Percentiles rank a stretch among this genome's conserved stretches.
phyloP scores from a whole-genome alignment of 2,113 vertebrate species.

The Hucho hucho region DNA sequence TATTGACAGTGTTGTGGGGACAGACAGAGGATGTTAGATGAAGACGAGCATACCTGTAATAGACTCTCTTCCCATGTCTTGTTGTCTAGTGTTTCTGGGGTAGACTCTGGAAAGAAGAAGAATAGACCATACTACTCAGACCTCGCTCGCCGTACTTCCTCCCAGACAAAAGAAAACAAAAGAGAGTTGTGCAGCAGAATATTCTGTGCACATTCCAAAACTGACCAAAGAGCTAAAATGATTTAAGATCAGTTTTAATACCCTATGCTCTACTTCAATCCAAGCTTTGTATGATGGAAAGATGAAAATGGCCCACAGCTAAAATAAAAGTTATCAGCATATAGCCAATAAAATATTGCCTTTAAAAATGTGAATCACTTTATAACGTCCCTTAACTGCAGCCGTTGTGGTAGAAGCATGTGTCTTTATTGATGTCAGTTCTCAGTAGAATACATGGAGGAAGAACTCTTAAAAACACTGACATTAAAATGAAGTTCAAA shows the following conservation, averaged over 20 bases:
- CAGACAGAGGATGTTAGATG: too few species aligned
- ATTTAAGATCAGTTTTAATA: conserved; percentile 11
- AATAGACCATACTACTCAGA: background rate
- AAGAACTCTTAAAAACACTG: too few species aligned
- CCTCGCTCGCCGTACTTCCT: background rate
- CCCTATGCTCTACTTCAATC: conserved; percentile 18
- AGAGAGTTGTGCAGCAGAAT: background rate
- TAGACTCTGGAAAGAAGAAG: conserved; percentile 71
- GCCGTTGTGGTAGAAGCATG: background rate
- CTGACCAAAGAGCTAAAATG: conserved; percentile 3
- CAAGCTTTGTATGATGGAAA: conserved; percentile 13
- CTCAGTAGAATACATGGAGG: background rate
- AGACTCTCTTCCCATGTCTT: conserved; percentile 83
- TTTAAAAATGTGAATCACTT: background rate
- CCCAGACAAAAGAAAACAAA: background rate
- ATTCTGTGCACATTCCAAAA: conserved; percentile 3
- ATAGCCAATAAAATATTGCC: conserved; percentile 2
- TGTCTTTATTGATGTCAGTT: background rate
- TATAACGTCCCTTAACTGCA: conserved; percentile 1
- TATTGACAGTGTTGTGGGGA: too few species aligned
- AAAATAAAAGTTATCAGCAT: background rate
- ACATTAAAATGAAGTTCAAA: background rate
- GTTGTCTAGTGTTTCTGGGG: conserved; percentile 70
- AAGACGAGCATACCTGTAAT: conserved; percentile 72
- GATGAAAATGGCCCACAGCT: conserved; percentile 8